These are phyloP conservation scores for Drosophila colorata DNA, from an alignment of 2,888 invertebrate species.

Conservation along the genomic window DNA sequence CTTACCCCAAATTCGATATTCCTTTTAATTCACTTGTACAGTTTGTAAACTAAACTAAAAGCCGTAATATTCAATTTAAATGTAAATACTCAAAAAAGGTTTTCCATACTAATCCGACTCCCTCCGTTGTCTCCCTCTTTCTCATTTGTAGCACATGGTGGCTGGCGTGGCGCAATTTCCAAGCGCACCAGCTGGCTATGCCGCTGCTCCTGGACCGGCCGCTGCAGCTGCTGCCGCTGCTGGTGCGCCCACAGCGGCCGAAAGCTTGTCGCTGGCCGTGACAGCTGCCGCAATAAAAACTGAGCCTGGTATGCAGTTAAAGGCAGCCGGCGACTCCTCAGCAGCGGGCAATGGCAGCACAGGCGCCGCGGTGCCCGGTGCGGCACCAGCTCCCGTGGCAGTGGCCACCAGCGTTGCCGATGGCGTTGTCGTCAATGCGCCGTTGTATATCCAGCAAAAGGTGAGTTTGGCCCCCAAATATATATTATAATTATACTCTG, in stretches of 20 bases:
- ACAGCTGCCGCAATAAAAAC: constrained; percentile 82
- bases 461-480: constrained; percentile 71
- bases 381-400: constrained; percentile 68
- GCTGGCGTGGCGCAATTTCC: constrained; percentile 85
- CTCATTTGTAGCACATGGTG: constrained; percentile 84
- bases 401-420: constrained; percentile 70
- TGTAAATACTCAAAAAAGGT: constrained; percentile 28
- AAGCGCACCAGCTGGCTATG: constrained; percentile 85
- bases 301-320: constrained; percentile 83
- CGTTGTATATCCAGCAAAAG: constrained; percentile 84
- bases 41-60: constrained; percentile 14
- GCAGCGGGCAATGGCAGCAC: constrained; percentile 67
- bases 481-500: constrained; percentile 14
- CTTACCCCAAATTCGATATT: too few relatives aligned
- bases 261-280: constrained; percentile 83
- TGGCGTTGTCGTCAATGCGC: constrained; percentile 64
- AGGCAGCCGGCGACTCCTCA: constrained; percentile 73
- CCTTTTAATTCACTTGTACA: too few relatives aligned
- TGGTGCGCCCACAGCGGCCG: constrained; percentile 79
- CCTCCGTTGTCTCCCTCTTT: constrained; percentile 15
- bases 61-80: constrained; percentile 19
- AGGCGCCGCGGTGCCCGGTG: constrained; percentile 37
- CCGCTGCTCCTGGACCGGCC: constrained; percentile 81
- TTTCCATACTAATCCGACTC: constrained; percentile 61
- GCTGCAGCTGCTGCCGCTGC: constrained; percentile 77